Percentiles rank a stretch among this genome's conserved stretches.
Conservation (phyloP, 2,113 vertebrate genomes). For the Semicossyphus pulcher region DNA sequence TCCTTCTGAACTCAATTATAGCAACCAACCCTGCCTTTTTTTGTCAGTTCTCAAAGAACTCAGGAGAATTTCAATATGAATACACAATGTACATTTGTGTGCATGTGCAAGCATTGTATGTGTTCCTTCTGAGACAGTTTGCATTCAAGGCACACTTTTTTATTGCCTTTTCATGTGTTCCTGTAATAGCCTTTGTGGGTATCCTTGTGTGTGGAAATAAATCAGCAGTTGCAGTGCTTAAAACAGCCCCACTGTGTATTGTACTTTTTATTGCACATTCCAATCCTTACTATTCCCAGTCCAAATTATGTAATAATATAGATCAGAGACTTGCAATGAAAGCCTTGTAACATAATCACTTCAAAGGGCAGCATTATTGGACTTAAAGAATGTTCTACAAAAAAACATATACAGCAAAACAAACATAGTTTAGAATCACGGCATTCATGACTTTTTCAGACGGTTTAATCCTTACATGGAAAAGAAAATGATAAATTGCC, state of each 20-base stretch:
- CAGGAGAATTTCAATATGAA: conserved; percentile 42
- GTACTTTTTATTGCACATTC: neutral
- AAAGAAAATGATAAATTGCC: too few species aligned
- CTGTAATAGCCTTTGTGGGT: conserved; percentile 7
- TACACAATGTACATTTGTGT: conserved; percentile 17
- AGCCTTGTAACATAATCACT: conserved; percentile 4
- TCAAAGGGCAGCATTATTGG: conserved; percentile 2
- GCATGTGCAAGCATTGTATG: conserved; percentile 12
- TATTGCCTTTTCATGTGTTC: conserved; percentile 34
- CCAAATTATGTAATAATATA: conserved; percentile 41
- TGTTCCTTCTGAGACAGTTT: conserved; percentile 4
- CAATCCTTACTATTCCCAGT: conserved; percentile 1
- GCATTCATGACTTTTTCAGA: too few species aligned
- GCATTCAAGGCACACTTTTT: conserved; percentile 27
- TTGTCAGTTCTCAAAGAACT: conserved; percentile 46
- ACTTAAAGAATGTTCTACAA: too few species aligned
- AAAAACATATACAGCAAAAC: conserved; percentile 4
- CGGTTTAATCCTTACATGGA: too few species aligned
- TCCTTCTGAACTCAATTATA: conserved; percentile 56
- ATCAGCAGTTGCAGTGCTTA: conserved; percentile 18
- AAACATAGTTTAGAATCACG: neutral
- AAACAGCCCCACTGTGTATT: conserved; percentile 29
- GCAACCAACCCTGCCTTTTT: conserved; percentile 40
- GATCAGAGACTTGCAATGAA: conserved; percentile 26
- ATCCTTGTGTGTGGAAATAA: neutral